Evolutionary conservation across 1,140 invertebrate species (phyloP), one percentile per base, ranked within the genome.

Genomic region (Drosophila repleta): DNA sequence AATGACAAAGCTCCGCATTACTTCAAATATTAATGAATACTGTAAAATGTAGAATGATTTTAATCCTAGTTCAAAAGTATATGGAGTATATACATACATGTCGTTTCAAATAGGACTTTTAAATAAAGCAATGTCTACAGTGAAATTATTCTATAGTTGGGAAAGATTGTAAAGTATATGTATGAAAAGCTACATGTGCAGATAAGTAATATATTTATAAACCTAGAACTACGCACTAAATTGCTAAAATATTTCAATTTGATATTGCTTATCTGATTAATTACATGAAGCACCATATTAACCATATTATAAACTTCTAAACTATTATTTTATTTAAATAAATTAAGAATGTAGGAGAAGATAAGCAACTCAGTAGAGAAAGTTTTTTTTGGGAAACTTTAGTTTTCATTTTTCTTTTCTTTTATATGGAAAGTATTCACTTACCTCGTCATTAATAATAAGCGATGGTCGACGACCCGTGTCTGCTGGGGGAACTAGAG

Each of bases 391-490:
- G 8, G 24, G 46, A 21, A 24, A n/a, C 21, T 15, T 3, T 15
- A 15, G 1, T 13, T 24, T 48, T 15, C 2, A 10, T 10, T 24
- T 48, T 46, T 5, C 3, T 20, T 24, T 2, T 1, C 3, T 1
- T 48, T 48, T 24, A 13, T 46, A 13, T 21, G 1, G 17, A 0
- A 20, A 11, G 18, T 7, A 15, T 24, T n/a, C 24, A 56, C 92
- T 93, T 95, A 98, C 97, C 96, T 98, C 97, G 92, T 98, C 97
- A 92, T 96, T 97, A 91, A 98, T 97, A 82, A 98, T 96, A 71
- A 98, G 93, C 81, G 96, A 97, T 67, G 97, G 96, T 78, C 97
- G 94, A 79, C 96, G 94, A 76, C 95, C 96, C 92, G 95, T 95
- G 91, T 96, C 96, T 88, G 97, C 96, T 56, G 96, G 96, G 45